Evolutionary conservation across 2,888 invertebrate genomes (phyloP).

Genomic region (Deroplatys truncata): DNA sequence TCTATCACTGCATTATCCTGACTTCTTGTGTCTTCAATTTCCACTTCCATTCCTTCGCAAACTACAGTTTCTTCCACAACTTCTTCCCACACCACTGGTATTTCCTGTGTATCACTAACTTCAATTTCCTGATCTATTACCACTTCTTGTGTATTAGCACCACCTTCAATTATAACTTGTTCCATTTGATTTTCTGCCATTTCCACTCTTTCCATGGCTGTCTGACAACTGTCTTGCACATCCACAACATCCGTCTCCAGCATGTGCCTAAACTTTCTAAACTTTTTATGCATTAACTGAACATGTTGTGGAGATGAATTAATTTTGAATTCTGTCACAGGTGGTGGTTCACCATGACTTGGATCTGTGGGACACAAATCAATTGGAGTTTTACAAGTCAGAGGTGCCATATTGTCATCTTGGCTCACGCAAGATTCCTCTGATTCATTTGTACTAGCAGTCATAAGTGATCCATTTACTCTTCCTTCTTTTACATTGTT

Average conservation of each 20-base stretch:
- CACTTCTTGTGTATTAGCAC: conserved; percentile 23
- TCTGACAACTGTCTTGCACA: conserved; percentile 43
- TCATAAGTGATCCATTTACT: conserved; percentile 17
- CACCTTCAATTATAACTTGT: conserved; percentile 27
- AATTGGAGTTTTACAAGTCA: conserved; percentile 12
- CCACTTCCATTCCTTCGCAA: conserved; percentile 42
- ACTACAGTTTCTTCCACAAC: conserved; percentile 45
- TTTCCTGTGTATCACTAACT: conserved; percentile 12
- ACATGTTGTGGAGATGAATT: conserved; percentile 44
- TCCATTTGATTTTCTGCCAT: conserved; percentile 32
- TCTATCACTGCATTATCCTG: conserved; percentile 32
- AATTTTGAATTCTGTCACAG: conserved; percentile 37
- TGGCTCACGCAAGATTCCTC: conserved; percentile 22
- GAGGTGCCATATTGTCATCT: conserved; percentile 15
- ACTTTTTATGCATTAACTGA: conserved; percentile 2
- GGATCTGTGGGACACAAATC: conserved; percentile 19
- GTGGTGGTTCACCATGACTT: conserved; percentile 16
- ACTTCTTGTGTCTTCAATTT: conserved; percentile 34
- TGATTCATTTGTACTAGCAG: conserved; percentile 9
- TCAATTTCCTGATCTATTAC: conserved; percentile 17
- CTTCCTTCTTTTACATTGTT: neutral
- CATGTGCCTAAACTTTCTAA: conserved; percentile 6
- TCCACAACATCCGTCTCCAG: neutral
- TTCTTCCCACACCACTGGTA: conserved; percentile 37
- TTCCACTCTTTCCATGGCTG: conserved; percentile 48